Evolutionary conservation across 1,140 invertebrate species (phyloP).

Genomic region (Drosophila mauritiana): DNA sequence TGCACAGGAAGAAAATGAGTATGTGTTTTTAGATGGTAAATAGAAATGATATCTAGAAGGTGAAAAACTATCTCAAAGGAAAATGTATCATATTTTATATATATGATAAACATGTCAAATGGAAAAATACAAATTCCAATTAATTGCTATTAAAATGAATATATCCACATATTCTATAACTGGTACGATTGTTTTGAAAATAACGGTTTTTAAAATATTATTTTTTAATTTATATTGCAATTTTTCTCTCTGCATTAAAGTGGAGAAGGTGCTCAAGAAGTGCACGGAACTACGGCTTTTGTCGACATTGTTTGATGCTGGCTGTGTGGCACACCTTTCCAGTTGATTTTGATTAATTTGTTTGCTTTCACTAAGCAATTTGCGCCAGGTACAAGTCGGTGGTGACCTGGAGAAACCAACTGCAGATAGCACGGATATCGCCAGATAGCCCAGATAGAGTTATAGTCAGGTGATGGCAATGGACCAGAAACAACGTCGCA

Average conservation of each 20-base stretch:
- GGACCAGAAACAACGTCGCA: constrained; percentile 58
- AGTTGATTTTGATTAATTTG: constrained; percentile 82
- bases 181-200: too few relatives aligned
- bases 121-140: too few relatives aligned
- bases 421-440: background rate
- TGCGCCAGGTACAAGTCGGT: constrained; percentile 43
- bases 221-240: too few relatives aligned
- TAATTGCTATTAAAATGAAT: too few relatives aligned
- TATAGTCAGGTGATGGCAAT: constrained; percentile 73
- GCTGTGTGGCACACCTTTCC: constrained; percentile 54
- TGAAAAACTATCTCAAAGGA: background rate
- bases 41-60: background rate
- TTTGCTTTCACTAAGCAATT: constrained; percentile 79
- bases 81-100: too few relatives aligned
- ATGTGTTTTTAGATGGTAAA: background rate
- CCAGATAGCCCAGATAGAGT: constrained; percentile 52
- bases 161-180: too few relatives aligned
- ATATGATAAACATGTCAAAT: too few relatives aligned
- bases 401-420: constrained; percentile 13
- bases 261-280: constrained; percentile 2
- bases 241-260: background rate
- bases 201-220: too few relatives aligned
- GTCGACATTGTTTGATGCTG: constrained; percentile 56
- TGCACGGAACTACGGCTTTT: constrained; percentile 17
- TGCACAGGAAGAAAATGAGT: background rate